Evolutionary conservation across 1,140 invertebrate species (phyloP), one percentile per base, ranked within the genome.

Genomic region (Papilio helenus): DNA sequence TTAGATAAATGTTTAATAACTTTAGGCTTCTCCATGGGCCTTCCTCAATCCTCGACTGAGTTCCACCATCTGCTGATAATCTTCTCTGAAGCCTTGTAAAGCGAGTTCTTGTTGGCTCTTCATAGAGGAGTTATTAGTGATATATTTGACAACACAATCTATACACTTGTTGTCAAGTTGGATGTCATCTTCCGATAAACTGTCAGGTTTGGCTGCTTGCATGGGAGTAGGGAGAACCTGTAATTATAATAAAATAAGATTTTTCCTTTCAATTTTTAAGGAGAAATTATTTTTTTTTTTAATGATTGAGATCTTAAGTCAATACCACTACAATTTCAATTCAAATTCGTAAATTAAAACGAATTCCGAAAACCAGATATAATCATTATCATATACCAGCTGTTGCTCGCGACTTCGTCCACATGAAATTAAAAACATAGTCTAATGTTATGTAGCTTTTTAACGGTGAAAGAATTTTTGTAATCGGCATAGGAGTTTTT

Each of bases 11-110:
- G 80, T 86, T 82, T 84, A 83, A 72, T 85, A 81, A 46, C 79
- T 83, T 87, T 83, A 92, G 44, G 82, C 84, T 39, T 91, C 90
- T 76, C 96, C 96, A 89, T 97, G 97, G 0, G 96, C 96, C 84
- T 95, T 95, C 86, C 95, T 95, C 61, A 97, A 86, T n/a, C 96
- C 96, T 55, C 95, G 85, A 65, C 96, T 95, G 0, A 97, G 81
- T 80, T 96, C 90, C 58, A 95, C 81, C 61, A 95, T 93, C 79
- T 96, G 95, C 39, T 95, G 92, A 71, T 95, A 94, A 44, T 96
- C 83, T 85, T 97, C 96, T 83, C 96, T 95, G 76, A 96, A 96
- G 1, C 95, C 95, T 84, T 97, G 96, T 3, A 98, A 76, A 0
- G 96, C 96, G 18, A 96, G 87, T 79, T 96, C 95, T 49, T 98